Evolutionary conservation across 2,797 vertebrate species (phyloP), one percentile per base, ranked within the genome.

Genomic region (Trachops cirrhosus): DNA sequence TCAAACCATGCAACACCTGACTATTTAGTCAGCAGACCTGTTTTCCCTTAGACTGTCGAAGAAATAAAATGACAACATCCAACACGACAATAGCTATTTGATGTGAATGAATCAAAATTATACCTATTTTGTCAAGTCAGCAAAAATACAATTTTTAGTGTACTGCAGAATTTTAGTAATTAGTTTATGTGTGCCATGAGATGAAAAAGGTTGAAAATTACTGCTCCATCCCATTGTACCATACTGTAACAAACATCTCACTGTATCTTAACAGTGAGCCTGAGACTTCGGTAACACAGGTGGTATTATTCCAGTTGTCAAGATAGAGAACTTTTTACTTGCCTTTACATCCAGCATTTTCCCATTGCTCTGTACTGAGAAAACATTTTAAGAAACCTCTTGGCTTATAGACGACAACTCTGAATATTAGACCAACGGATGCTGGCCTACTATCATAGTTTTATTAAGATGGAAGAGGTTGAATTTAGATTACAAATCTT

Each of bases 261-360:
- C 57, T 91, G 44, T 79, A 6, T 71, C 21, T 94, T 67, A 93
- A 44, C 32, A 59, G 2, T 68, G 41, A 50, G 34, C 41, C 41
- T 78, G 64, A 5, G 59, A 62, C 46, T 91, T 79, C 34, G 77
- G 18, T 62, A 83, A 67, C 62, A 14, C 9, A 57, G 70, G 1
- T 57, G 57, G 9, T 82, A 26, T 77, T 93, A 59, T 84, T 84
- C n/a, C 64, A 48, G 11, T 84, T 71, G 59, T 94, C 34, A 77
- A 80, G 59, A 41, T 64, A 90, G 91, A 80, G 24, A 88, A 64
- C 57, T 89, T 50, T 78, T 21, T 80, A n/a, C 74, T 94, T 93
- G 75, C 44, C 70, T 93, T 92, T 41, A 77, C 11, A 22, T 46
- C 7, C 59, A 48, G 9, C 52, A 12, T 89, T 96, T 91, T 67